Conservation (phyloP, 2,888 invertebrate species). For the Pyrocoelia pectoralis region DNA sequence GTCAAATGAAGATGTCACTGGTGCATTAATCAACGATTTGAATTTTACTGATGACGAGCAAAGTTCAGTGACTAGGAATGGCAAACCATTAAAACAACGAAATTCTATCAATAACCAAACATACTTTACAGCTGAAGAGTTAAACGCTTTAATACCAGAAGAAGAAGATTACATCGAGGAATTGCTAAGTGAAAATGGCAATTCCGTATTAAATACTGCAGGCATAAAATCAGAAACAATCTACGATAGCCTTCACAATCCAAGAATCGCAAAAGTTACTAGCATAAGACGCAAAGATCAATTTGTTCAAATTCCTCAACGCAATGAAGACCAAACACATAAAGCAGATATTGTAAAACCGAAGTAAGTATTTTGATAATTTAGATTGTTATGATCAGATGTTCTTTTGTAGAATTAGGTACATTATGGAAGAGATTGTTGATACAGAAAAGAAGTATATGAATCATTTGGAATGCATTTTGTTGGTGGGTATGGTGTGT, state of each 20-base stretch:
- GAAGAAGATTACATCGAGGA: neutral
- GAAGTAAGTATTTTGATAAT: slow-evolving; percentile 15
- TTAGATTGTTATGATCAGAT: neutral
- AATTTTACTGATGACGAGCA: neutral
- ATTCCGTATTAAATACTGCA: neutral
- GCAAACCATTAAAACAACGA: neutral
- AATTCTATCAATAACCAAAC: neutral
- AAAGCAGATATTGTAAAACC: slow-evolving; percentile 13
- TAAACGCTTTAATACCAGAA: neutral
- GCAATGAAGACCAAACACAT: neutral
- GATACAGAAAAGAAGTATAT: slow-evolving; percentile 55
- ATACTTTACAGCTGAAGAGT: neutral
- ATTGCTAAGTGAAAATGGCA: neutral
- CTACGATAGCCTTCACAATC: slow-evolving; percentile 29
- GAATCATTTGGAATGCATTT: slow-evolving; percentile 48
- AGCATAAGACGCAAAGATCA: slow-evolving; percentile 7
- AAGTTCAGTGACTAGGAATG: neutral
- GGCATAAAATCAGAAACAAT: slow-evolving; percentile 25
- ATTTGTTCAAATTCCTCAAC: neutral
- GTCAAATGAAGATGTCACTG: neutral
- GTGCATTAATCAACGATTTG: neutral
- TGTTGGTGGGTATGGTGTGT: slow-evolving; percentile 44
- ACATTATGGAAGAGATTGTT: slow-evolving; percentile 52
- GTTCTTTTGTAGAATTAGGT: slow-evolving; percentile 44
- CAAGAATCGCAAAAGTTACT: slow-evolving; percentile 29